Conservation (phyloP, 1,140 invertebrate genomes). For the Meloidogyne chitwoodi region DNA sequence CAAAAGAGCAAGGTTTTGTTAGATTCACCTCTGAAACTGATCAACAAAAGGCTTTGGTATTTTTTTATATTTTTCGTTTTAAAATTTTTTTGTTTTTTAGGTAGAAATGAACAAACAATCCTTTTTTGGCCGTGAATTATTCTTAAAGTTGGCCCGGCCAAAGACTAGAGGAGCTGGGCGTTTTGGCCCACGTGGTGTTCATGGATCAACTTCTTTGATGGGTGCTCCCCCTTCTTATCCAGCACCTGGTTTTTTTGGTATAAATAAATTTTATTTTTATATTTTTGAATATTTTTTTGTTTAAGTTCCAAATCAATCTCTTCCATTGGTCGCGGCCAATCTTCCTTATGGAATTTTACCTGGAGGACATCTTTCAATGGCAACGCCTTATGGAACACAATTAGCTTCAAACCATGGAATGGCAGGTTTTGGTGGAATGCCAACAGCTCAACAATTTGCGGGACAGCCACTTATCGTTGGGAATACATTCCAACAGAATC, state of each 20-base stretch:
- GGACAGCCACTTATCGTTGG: constrained; percentile 4
- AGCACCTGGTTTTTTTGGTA: not conserved
- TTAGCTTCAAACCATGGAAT: constrained; percentile 28
- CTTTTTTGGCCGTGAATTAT: constrained; percentile 42
- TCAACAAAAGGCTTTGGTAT: constrained; percentile 51
- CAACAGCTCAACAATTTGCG: constrained; percentile 10
- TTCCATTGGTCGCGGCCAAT: constrained; percentile 13
- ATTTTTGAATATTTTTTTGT: not conserved
- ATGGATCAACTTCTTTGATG: not conserved
- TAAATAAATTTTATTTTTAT: not conserved
- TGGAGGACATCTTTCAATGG: not conserved
- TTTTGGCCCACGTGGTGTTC: not conserved
- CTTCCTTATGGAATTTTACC: not conserved
- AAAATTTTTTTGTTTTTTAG: constrained; percentile 33
- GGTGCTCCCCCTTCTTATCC: not conserved
- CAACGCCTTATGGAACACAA: not conserved
- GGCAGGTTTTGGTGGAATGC: constrained; percentile 22
- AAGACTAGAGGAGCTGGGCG: constrained; percentile 34
- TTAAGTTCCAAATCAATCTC: not conserved
- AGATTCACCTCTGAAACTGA: constrained; percentile 53
- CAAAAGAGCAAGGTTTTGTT: constrained; percentile 48
- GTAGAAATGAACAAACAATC: constrained; percentile 49
- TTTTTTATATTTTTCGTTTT: constrained; percentile 2
- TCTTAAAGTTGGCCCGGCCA: constrained; percentile 48
- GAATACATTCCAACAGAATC: not conserved